phyloP scores from a whole-genome alignment of 2,888 invertebrate genomes.

The Lydus trimaculatus region DNA sequence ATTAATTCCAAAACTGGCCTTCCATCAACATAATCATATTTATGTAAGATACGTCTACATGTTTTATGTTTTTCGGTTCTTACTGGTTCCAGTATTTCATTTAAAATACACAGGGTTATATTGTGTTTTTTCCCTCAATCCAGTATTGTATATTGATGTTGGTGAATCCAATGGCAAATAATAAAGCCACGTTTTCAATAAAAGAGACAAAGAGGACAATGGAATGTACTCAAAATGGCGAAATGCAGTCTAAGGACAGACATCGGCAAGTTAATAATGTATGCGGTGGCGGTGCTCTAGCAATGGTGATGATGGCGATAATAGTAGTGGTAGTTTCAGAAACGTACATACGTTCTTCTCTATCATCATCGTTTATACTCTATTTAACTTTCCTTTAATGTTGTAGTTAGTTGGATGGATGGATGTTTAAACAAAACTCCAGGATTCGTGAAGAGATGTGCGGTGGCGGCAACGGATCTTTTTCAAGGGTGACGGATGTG shows the following conservation, averaged over 20 bases:
- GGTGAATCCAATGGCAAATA: constrained; percentile 11
- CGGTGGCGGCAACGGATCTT: not conserved
- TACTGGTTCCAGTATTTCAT: constrained; percentile 9
- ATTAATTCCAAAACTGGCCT: not conserved
- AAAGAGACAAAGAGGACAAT: constrained; percentile 35
- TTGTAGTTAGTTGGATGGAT: not conserved
- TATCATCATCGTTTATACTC: not conserved
- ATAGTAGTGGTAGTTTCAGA: not conserved
- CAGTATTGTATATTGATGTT: constrained; percentile 6
- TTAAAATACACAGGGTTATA: not conserved
- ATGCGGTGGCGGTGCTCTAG: constrained; percentile 29
- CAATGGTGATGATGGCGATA: constrained; percentile 13
- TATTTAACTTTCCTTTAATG: constrained; percentile 3
- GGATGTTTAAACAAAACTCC: not conserved
- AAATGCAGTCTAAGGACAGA: constrained; percentile 43
- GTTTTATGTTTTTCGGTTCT: no score
- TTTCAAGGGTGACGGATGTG: constrained; percentile 54
- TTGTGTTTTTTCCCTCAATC: not conserved
- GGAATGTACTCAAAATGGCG: constrained; percentile 46
- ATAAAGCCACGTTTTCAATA: constrained; percentile 27
- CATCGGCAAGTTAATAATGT: constrained; percentile 43
- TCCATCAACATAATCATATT: no score
- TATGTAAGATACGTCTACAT: not conserved
- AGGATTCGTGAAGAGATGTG: not conserved
- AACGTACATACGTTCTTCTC: constrained; percentile 16